Percentiles rank a stretch among this genome's conserved stretches.
Evolutionary conservation across 2,113 vertebrate genomes (phyloP).

Genomic region (Urocolius indicus): DNA sequence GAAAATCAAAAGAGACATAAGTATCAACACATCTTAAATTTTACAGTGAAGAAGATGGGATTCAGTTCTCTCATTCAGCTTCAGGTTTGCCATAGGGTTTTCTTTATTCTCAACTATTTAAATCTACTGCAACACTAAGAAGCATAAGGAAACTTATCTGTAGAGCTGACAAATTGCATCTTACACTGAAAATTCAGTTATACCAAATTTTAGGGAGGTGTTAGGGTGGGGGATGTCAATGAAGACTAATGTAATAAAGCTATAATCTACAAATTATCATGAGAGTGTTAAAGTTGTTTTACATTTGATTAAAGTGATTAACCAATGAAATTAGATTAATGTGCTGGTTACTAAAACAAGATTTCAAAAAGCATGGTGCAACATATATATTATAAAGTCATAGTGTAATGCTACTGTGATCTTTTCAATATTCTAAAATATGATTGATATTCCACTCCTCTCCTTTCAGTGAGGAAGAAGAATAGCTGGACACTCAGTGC

Average conservation of each 20-base stretch:
- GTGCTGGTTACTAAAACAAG: neutral
- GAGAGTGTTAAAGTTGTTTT: neutral
- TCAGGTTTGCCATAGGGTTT: neutral
- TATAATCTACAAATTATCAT: neutral
- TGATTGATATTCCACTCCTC: neutral
- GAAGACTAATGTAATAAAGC: neutral
- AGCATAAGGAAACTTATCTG: neutral
- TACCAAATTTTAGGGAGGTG: neutral
- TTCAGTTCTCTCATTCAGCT: neutral
- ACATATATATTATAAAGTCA: neutral
- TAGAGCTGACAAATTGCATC: neutral
- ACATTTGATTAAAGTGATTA: neutral
- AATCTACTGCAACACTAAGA: neutral
- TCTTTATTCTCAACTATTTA: neutral
- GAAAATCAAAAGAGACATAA: neutral
- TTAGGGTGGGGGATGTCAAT: accelerated
- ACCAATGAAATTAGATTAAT: neutral
- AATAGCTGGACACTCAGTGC: neutral
- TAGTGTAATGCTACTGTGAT: neutral
- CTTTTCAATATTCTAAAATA: slow-evolving; percentile 43
- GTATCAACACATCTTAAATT: neutral
- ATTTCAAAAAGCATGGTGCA: neutral
- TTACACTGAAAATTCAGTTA: neutral
- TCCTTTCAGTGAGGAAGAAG: neutral
- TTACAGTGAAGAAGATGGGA: neutral